Evolutionary conservation across 2,888 invertebrate genomes (phyloP).

Genomic region (Escarpia spicata): DNA sequence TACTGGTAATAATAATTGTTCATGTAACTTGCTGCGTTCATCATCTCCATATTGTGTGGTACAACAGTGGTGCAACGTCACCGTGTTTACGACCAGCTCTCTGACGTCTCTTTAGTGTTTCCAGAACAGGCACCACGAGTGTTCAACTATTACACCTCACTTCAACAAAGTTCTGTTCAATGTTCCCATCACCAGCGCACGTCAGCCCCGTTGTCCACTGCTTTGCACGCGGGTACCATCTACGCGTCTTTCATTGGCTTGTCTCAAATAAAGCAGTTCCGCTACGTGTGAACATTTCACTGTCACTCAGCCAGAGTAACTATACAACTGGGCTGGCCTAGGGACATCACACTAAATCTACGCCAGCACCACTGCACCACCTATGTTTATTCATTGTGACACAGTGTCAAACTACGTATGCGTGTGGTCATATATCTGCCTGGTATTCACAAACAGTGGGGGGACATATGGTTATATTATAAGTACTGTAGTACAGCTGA

Average conservation of each 20-base stretch:
- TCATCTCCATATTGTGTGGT: background rate
- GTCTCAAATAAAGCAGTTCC: background rate
- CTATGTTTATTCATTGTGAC: background rate
- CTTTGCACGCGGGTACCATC: background rate
- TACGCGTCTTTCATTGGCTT: background rate
- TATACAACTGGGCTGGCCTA: background rate
- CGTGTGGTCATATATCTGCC: background rate
- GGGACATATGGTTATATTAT: background rate
- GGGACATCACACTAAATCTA: background rate
- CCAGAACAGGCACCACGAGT: background rate
- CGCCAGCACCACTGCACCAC: background rate
- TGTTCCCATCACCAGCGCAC: no score
- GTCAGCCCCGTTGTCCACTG: background rate
- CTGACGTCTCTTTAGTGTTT: background rate
- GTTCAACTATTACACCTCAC: background rate
- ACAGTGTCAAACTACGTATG: background rate
- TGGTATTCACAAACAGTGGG: background rate
- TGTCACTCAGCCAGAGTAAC: background rate
- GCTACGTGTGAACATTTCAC: background rate
- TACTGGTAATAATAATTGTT: slow-evolving; percentile 4
- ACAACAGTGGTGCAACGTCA: no score
- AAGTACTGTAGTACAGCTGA: background rate
- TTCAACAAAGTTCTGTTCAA: background rate
- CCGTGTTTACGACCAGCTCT: background rate
- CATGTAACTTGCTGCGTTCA: background rate